Evolutionary conservation across 2,113 vertebrate genomes (phyloP), one percentile per base, ranked within the genome.

Genomic region (Taurulus bubalis): DNA sequence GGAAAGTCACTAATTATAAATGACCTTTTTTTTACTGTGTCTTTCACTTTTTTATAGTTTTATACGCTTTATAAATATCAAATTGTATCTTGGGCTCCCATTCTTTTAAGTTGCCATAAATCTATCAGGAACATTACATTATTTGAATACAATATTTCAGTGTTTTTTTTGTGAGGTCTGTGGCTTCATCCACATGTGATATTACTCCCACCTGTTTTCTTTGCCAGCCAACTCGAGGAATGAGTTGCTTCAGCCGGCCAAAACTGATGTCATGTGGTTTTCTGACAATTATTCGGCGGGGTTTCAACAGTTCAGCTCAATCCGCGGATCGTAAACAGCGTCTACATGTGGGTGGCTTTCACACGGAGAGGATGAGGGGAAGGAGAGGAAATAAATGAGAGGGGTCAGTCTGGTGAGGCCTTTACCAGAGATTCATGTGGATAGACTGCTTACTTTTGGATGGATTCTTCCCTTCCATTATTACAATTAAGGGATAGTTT

Each of bases 231-330:
- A 15, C 59, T 32, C 22, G 8, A 55, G 55, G 66, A 77, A 80
- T 60, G 55, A 75, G 55, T 14, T 20, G 20, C 24, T 32, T 0
- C 24, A 58, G 58, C n/a, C n/a, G 20, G 28, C 40, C 79, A 81
- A 40, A 67, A 15, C 60, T 89, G 80, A 91, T 65, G 78, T 89
- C 78, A 87, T 91, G 72, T 65, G 65, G 66, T 80, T 85, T 79
- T 87, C 63, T 20, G 47, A 75, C 62, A 45, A 4, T 68, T 79
- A 51, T 76, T 72, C 28, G 22, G 65, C 22, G 20, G 30, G 28
- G 18, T 60, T 83, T 58, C 12, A 71, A 67, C 75, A 80, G 69
- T 85, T 67, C 26, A 36, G 65, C 36, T 79, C 59, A 30, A 45
- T 69, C 49, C 3, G 2, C 3, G 18, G 14, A 59, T 76, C 66